Percentiles rank a stretch among this genome's conserved stretches.
Evolutionary conservation across 2,797 vertebrate species (phyloP).

Genomic region (Acipenser transmontanus): DNA sequence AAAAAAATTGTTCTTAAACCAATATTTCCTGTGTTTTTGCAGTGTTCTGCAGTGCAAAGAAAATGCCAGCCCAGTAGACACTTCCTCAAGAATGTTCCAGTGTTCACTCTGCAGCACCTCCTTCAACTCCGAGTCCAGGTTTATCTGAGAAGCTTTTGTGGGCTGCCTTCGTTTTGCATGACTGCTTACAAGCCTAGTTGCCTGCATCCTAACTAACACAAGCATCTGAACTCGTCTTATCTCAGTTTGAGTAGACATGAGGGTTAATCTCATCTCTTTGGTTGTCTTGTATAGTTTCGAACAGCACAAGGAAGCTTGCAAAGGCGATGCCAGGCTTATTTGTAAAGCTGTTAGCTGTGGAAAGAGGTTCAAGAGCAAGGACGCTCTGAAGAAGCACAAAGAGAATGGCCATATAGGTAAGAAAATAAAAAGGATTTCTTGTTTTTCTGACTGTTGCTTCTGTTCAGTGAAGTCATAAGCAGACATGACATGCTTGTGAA

Average conservation of each 20-base stretch:
- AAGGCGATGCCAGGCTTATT: conserved; percentile 83
- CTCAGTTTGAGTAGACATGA: conserved; percentile 48
- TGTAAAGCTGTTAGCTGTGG: conserved; percentile 94
- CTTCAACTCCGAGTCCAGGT: conserved; percentile 86
- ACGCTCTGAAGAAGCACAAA: conserved; percentile 92
- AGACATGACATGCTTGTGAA: no score
- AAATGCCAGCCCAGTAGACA: conserved; percentile 55
- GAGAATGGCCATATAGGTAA: conserved; percentile 88
- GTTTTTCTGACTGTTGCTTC: no score
- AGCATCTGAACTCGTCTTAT: conserved; percentile 12
- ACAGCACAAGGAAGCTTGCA: conserved; percentile 86
- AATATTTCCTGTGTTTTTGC: conserved; percentile 18
- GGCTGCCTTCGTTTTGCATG: conserved; percentile 42
- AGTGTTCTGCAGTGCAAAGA: conserved; percentile 85
- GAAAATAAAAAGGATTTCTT: no score
- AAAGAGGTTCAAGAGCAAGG: conserved; percentile 93
- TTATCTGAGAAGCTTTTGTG: conserved; percentile 49
- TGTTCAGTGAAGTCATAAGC: no score
- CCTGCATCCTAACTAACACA: conserved; percentile 30
- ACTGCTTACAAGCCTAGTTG: conserved; percentile 31
- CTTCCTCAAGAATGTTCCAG: conserved; percentile 70
- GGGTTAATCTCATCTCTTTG: conserved; percentile 11
- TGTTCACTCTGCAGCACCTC: conserved; percentile 77
- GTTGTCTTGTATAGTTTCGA: conserved; percentile 64
- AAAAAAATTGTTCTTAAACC: not conserved